Percentiles rank a stretch among this genome's conserved stretches.
Evolutionary conservation across 92 coral and sea anemone species (phyloP).

Genomic region (Nematostella vectensis): DNA sequence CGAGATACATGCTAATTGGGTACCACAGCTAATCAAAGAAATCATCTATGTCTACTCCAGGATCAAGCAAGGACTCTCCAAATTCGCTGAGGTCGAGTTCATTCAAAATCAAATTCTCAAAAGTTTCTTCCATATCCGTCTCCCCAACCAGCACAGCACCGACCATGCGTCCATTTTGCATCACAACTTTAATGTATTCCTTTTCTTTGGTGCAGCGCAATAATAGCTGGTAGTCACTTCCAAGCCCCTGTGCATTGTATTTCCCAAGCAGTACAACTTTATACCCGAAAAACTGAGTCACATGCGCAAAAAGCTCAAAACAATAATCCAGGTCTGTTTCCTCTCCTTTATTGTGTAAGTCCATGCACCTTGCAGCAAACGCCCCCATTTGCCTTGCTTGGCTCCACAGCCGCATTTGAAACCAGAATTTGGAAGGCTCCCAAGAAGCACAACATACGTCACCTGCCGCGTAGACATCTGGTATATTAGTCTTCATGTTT

Average conservation of each 20-base stretch:
- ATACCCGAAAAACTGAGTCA: constrained; percentile 88
- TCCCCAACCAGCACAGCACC: constrained; percentile 96
- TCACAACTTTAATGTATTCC: constrained; percentile 83
- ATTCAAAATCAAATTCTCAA: constrained; percentile 89
- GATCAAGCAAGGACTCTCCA: constrained; percentile 75
- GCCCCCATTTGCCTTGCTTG: constrained; percentile 96
- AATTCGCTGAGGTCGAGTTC: constrained; percentile 74
- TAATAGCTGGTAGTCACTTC: constrained; percentile 59
- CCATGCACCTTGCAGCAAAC: constrained; percentile 87
- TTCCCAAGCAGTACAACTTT: constrained; percentile 82
- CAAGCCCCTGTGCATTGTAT: constrained; percentile 76
- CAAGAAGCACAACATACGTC: constrained; percentile 88
- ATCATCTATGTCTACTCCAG: constrained; percentile 87
- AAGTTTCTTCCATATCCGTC: constrained; percentile 92
- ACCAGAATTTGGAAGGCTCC: constrained; percentile 85
- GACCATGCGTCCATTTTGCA: constrained; percentile 66
- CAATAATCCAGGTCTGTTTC: constrained; percentile 72
- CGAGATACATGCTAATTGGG: no score
- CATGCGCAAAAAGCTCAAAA: constrained; percentile 85
- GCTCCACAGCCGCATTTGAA: constrained; percentile 97
- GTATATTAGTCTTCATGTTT: constrained; percentile 65
- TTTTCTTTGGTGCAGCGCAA: constrained; percentile 69
- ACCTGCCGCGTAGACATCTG: constrained; percentile 89
- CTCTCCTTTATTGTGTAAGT: constrained; percentile 33
- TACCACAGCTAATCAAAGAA: constrained; percentile 60